phyloP scores from a whole-genome alignment of 2,797 vertebrate species.

The Anguilla pacifica region DNA sequence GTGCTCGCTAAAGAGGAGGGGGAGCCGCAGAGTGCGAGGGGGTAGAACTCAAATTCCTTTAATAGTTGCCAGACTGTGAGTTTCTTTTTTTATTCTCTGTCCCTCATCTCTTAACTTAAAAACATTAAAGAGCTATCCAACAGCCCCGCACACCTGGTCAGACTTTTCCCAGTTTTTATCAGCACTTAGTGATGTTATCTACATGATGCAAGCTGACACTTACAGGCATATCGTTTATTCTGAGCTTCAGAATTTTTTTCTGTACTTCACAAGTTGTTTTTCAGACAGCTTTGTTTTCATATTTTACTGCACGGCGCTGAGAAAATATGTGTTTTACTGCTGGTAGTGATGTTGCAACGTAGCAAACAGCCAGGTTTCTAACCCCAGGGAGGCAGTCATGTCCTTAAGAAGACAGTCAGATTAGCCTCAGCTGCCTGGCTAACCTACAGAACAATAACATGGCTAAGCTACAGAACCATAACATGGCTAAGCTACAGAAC shows the following conservation, averaged over 20 bases:
- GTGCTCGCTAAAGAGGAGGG: background rate
- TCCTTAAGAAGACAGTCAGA: background rate
- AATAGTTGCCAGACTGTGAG: slow-evolving; percentile 19
- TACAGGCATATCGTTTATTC: background rate
- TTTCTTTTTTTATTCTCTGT: slow-evolving; percentile 7
- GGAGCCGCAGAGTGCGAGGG: background rate
- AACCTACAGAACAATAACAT: background rate
- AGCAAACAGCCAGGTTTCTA: background rate
- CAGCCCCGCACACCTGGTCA: background rate
- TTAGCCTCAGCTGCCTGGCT: background rate
- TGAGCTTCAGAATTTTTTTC: background rate
- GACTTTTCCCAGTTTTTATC: background rate
- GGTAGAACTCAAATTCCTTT: slow-evolving; percentile 23
- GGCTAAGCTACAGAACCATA: background rate
- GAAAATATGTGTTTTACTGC: background rate
- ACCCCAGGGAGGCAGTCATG: background rate
- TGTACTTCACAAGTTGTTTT: background rate
- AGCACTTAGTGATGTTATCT: background rate
- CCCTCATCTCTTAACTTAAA: slow-evolving; percentile 14
- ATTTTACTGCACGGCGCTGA: background rate
- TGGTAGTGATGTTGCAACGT: background rate
- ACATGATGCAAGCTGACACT: background rate
- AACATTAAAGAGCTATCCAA: background rate
- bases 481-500: background rate
- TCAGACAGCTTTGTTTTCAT: background rate